Evolutionary conservation across 2,797 vertebrate genomes (phyloP).

Genomic region (Poeciliopsis gracilis): DNA sequence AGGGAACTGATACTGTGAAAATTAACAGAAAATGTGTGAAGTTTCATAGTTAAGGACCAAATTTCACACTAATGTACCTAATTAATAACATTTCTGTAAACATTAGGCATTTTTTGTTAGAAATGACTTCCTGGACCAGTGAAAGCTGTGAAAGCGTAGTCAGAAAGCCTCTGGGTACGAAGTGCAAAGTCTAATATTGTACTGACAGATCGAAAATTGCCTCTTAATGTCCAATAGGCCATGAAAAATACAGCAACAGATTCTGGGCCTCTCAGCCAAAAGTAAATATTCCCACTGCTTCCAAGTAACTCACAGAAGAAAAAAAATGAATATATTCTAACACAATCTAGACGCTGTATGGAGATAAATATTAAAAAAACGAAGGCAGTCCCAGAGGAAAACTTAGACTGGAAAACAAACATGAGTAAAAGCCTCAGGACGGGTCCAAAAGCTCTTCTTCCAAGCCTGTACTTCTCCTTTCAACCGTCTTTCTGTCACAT

Average conservation of each 20-base stretch:
- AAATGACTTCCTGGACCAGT: conserved; percentile 35
- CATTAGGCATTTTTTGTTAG: conserved; percentile 39
- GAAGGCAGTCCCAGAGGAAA: conserved; percentile 34
- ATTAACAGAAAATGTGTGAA: conserved; percentile 65
- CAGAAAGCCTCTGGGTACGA: conserved; percentile 26
- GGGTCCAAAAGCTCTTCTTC: conserved; percentile 43
- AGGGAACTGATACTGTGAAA: conserved; percentile 55
- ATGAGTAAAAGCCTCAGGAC: conserved; percentile 39
- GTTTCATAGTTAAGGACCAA: conserved; percentile 48
- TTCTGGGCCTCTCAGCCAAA: conserved; percentile 20
- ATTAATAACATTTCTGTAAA: conserved; percentile 54
- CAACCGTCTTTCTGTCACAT: conserved; percentile 65
- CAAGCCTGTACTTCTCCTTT: conserved; percentile 54
- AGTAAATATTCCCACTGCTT: conserved; percentile 9
- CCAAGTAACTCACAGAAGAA: conserved; percentile 2
- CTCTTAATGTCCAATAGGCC: conserved; percentile 41
- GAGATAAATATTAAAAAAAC: conserved; percentile 58
- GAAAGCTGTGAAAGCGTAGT: conserved; percentile 34
- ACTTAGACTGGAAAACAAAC: conserved; percentile 18
- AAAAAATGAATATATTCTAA: conserved; percentile 41
- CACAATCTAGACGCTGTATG: conserved; percentile 41
- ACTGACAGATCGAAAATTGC: conserved; percentile 52
- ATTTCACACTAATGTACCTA: conserved; percentile 54
- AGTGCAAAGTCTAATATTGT: conserved; percentile 20
- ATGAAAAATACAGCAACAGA: conserved; percentile 33